Conservation (phyloP, 1,140 invertebrate species). For the Hycleus phaleratus region DNA sequence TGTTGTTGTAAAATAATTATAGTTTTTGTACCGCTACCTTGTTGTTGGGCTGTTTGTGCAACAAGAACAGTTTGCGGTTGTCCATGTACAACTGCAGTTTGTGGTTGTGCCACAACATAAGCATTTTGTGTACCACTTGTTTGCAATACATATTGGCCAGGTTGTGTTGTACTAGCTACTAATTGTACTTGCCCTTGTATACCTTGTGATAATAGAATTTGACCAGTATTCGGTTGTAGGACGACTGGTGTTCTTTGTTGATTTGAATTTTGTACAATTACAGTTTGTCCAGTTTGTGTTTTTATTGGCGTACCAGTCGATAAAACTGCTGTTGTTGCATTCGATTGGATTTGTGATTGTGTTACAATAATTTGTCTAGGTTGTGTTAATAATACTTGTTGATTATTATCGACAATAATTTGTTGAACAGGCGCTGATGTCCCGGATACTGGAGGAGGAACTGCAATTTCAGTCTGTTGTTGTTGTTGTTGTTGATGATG, state of each 20-base stretch:
- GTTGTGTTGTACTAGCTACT: constrained; percentile 33
- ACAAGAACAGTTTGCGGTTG: constrained; percentile 55
- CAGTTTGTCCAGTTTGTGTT: constrained; percentile 37
- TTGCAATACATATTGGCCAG: constrained; percentile 47
- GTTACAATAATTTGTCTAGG: constrained; percentile 41
- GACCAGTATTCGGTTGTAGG: constrained; percentile 38
- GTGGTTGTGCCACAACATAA: constrained; percentile 57
- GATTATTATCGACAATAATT: constrained; percentile 35
- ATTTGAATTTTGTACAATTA: constrained; percentile 45
- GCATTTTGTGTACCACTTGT: constrained; percentile 46
- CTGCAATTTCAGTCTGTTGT: constrained; percentile 8
- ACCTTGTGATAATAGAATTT: constrained; percentile 32
- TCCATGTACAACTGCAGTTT: constrained; percentile 52
- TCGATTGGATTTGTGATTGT: constrained; percentile 28
- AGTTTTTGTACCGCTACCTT: constrained; percentile 56
- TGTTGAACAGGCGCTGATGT: constrained; percentile 20
- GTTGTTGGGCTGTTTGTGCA: constrained; percentile 54
- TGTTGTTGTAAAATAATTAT: constrained; percentile 66
- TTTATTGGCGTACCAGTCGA: constrained; percentile 18
- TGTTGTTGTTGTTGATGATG: not conserved
- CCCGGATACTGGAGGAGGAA: constrained; percentile 10
- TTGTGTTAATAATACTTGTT: constrained; percentile 30
- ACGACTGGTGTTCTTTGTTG: constrained; percentile 39
- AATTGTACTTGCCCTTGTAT: constrained; percentile 38
- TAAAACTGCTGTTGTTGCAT: constrained; percentile 24